Evolutionary conservation across 2,888 invertebrate genomes (phyloP), one percentile per base, ranked within the genome.

Genomic region (Noctua janthe): DNA sequence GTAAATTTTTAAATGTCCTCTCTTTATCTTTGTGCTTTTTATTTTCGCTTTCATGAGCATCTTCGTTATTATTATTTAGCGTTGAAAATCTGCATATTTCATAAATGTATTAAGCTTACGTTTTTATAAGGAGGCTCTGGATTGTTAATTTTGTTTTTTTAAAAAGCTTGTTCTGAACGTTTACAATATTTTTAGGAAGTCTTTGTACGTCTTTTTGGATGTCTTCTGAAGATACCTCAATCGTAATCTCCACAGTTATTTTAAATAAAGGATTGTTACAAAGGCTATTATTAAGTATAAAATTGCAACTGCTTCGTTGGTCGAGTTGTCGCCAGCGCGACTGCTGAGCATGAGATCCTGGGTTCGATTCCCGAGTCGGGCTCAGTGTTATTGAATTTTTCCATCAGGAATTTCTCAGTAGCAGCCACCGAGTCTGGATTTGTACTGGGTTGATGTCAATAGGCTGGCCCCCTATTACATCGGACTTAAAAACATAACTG

Each of bases 1-100:
- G 94, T 93, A 91, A 94, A 94, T 95, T 94, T 93, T 92, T 90
- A 90, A 92, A 89, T 90, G 89, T 87, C 81, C 88, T 87, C 89
- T 88, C 87, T 92, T 90, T 86, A 91, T 89, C 88, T 88, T 90
- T 88, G 89, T 82, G 87, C 86, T 88, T 90, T 91, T 88, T 89
- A 91, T 90, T 87, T 91, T 88, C 85, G 87, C 90, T 86, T 89
- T 86, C 87, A 88, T 84, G 84, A 89, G 82, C 84, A 88, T 89
- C 87, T 89, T 89, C 84, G 84, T 91, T 88, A 87, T 88, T 85
- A 91, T 90, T 88, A 85, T 87, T 89, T 83, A 86, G 87, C 71
- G 76, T 82, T 84, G 76, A 81, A 71, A 49, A 80, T 83, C 51
- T 73, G 80, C 72, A 77, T 82, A 79, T 83, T 82, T 84, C 47